Evolutionary conservation across 1,140 invertebrate genomes (phyloP).

Genomic region (Zaprionus ghesquierei): DNA sequence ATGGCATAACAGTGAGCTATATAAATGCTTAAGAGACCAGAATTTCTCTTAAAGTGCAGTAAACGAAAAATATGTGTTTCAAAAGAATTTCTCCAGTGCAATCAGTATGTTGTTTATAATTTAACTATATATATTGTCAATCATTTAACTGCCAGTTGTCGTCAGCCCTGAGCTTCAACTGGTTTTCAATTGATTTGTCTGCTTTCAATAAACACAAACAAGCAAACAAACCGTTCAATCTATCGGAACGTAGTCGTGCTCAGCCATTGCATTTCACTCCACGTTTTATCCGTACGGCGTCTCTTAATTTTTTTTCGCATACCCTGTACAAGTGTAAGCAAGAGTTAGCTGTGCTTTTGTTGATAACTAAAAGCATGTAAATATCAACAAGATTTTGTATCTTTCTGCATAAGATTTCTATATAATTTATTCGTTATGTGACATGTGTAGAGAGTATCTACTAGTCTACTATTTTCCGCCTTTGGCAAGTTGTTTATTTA

Average conservation of each 20-base stretch:
- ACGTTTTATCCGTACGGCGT: conserved; percentile 5
- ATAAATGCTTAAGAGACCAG: neutral
- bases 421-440: too few relatives aligned
- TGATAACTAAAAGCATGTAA: too few relatives aligned
- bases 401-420: too few relatives aligned
- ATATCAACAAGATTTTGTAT: too few relatives aligned
- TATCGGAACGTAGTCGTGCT: conserved; percentile 30
- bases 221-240: conserved; percentile 65
- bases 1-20: neutral
- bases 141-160: neutral
- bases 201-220: conserved; percentile 70
- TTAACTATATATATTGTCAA: neutral
- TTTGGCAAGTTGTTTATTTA: neutral
- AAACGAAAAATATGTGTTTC: neutral
- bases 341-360: neutral
- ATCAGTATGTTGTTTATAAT: neutral
- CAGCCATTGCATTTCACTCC: conserved; percentile 8
- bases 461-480: neutral
- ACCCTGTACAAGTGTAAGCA: neutral
- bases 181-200: conserved; percentile 76
- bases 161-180: conserved; percentile 50
- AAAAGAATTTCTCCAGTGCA: too few relatives aligned
- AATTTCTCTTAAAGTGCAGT: neutral
- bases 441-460: neutral
- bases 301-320: conserved; percentile 33